These are phyloP conservation scores for Coenonympha arcania DNA, from an alignment of 2,888 invertebrate species.

Conservation along the genomic window DNA sequence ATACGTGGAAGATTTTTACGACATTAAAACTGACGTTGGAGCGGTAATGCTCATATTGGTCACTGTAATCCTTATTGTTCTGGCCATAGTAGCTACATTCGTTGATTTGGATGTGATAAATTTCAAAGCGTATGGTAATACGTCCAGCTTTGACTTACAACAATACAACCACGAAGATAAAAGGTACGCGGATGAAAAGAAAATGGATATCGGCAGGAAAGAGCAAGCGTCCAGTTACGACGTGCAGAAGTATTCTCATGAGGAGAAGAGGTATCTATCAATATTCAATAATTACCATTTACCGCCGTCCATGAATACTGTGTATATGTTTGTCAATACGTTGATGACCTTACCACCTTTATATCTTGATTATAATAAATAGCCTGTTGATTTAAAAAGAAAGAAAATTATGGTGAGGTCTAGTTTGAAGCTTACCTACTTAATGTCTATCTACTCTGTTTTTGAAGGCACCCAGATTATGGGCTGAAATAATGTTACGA, in stretches of 20 bases:
- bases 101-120: slow-evolving; percentile 57
- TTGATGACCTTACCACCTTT: too few relatives aligned
- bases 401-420: too few relatives aligned
- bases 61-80: slow-evolving; percentile 40
- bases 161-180: slow-evolving; percentile 42
- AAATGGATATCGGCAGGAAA: slow-evolving; percentile 30
- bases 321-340: too few relatives aligned
- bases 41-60: slow-evolving; percentile 47
- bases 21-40: slow-evolving; percentile 44
- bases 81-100: slow-evolving; percentile 58
- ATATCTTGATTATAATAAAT: too few relatives aligned
- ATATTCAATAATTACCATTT: too few relatives aligned
- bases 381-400: too few relatives aligned
- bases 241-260: neutral
- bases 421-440: too few relatives aligned
- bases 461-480: too few relatives aligned
- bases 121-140: slow-evolving; percentile 40
- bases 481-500: too few relatives aligned
- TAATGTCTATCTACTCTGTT: too few relatives aligned
- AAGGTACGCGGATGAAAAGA: slow-evolving; percentile 31
- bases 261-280: neutral
- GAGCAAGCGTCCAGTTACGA: neutral
- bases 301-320: too few relatives aligned
- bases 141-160: slow-evolving; percentile 56
- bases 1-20: slow-evolving; percentile 42